Evolutionary conservation across 2,113 vertebrate species (phyloP).

Genomic region (Ammodytes marinus): DNA sequence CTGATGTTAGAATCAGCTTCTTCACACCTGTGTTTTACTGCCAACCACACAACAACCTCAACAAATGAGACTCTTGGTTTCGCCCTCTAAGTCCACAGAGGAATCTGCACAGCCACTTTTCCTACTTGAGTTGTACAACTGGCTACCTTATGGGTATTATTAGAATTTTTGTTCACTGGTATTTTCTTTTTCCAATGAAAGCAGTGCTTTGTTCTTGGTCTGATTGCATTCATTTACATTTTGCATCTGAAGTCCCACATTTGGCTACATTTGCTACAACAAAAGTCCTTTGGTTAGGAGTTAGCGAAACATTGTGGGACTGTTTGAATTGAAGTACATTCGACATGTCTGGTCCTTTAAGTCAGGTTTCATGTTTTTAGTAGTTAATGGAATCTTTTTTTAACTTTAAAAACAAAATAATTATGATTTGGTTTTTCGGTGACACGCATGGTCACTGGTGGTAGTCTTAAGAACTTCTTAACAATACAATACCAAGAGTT

Average conservation of each 20-base stretch:
- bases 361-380: neutral
- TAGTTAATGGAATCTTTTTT: neutral
- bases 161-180: neutral
- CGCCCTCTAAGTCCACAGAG: constrained; percentile 47
- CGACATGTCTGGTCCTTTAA: neutral
- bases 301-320: neutral
- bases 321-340: neutral
- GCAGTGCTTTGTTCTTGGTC: neutral
- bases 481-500: neutral
- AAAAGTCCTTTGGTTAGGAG: neutral
- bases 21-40: constrained; percentile 74
- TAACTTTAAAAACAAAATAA: no score
- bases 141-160: constrained; percentile 21
- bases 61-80: constrained; percentile 54
- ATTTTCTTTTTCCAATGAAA: neutral
- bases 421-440: neutral
- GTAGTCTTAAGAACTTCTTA: neutral
- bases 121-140: constrained; percentile 25
- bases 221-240: neutral
- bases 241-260: neutral
- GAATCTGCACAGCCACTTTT: constrained; percentile 25
- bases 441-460: neutral
- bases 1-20: constrained; percentile 52
- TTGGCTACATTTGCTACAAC: neutral
- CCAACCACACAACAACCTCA: constrained; percentile 51